Conservation (phyloP, 2,888 invertebrate species). For the Chouioia cunea region DNA sequence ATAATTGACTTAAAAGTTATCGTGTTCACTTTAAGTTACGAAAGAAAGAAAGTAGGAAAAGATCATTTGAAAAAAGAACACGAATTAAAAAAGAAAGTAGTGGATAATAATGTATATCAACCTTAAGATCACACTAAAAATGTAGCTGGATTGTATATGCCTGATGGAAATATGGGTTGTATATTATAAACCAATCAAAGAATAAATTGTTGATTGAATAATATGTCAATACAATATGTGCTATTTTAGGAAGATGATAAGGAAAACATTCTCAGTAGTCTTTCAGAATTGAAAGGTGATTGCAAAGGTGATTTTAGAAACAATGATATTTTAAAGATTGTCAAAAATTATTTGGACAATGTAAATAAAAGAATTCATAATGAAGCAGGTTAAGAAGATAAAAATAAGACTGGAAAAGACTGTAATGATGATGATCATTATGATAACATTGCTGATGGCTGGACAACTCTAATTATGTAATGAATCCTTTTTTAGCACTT, state of each 20-base stretch:
- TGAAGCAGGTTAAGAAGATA: slow-evolving; percentile 46
- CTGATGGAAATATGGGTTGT: slow-evolving; percentile 25
- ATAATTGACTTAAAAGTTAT: slow-evolving; percentile 94
- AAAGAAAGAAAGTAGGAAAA: slow-evolving; percentile 84
- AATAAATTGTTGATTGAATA: background rate
- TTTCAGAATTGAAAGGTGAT: slow-evolving; percentile 56
- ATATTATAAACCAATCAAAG: background rate
- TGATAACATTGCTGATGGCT: slow-evolving; percentile 70
- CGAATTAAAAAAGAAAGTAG: slow-evolving; percentile 71
- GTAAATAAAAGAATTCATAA: slow-evolving; percentile 54
- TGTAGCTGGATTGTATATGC: slow-evolving; percentile 71
- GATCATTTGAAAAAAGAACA: slow-evolving; percentile 83
- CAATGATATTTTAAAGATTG: slow-evolving; percentile 62
- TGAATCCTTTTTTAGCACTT: background rate
- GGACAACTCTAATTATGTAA: slow-evolving; percentile 75
- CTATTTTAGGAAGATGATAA: slow-evolving; percentile 36
- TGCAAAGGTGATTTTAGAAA: slow-evolving; percentile 53
- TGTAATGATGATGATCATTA: slow-evolving; percentile 54
- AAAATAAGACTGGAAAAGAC: slow-evolving; percentile 18
- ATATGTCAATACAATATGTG: background rate
- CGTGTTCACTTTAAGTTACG: slow-evolving; percentile 93
- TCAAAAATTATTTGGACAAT: slow-evolving; percentile 54
- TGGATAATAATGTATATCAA: slow-evolving; percentile 59
- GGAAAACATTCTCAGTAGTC: slow-evolving; percentile 17
- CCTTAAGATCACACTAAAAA: slow-evolving; percentile 68